Evolutionary conservation across 2,888 invertebrate species (phyloP), one percentile per base, ranked within the genome.

Genomic region (Aelia acuminata): DNA sequence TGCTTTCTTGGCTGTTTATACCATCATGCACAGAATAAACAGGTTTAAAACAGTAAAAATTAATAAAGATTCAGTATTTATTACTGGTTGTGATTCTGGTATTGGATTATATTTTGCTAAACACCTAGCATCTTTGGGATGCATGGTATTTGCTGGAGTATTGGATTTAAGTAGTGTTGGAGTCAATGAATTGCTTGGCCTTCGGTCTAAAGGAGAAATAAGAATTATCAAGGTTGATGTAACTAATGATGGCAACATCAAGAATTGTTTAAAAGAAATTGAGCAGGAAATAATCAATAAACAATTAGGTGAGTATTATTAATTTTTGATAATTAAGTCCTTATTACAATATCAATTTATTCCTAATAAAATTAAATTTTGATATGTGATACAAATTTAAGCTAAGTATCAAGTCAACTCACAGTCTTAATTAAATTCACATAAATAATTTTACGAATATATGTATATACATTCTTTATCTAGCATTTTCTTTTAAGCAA

Each of bases 21-120:
- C n/a, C 13, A 47, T 47, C 7, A 43, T 80, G 80, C n/a, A 47
- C 43, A 80, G n/a, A 11, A 80, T 43, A 3, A 80, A 80, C 35
- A 80, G 80, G 7, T 70, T 70, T 35, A 80, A 47, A 80, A 47
- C 3, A 43, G 80, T 80, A n/a, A 80, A 80, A 80, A 80, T 80
- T 43, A 80, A 80, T 47, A 80, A 47, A 50, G 88, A 89, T 35
- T 91, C 91, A 18, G 91, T 92, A 22, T 90, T 96, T 31, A 95
- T 97, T 90, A 96, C 96, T 13, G 97, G 97, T 75, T 97, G 97
- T 92, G 97, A 97, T 92, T 96, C 96, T 89, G 97, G 97, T 4
- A 93, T 97, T 26, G 97, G 97, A 88, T 96, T 94, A 92, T 95
- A 95, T 3, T 92, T 96, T 85, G 96, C 96, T 0, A 89, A 84